phyloP scores from a whole-genome alignment of 2,888 invertebrate genomes.

The Aphodius sticticus region DNA sequence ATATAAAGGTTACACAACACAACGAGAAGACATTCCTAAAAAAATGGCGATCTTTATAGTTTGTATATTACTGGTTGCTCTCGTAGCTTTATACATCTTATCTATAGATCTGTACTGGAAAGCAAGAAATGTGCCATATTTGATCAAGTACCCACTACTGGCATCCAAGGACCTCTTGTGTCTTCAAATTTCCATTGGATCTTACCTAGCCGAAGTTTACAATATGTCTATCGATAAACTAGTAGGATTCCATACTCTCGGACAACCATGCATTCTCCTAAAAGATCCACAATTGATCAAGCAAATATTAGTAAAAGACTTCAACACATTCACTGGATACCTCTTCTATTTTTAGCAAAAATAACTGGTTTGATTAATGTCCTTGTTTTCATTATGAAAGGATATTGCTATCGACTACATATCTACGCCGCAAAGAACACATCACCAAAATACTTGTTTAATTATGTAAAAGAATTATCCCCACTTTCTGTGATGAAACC shows the following conservation, averaged over 20 bases:
- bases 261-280: conserved; percentile 58
- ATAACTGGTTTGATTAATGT: too few relatives aligned
- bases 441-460: too few relatives aligned
- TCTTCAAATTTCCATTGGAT: not conserved
- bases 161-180: not conserved
- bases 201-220: not conserved
- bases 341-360: too few relatives aligned
- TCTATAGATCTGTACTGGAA: conserved; percentile 54
- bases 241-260: not conserved
- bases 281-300: conserved; percentile 61
- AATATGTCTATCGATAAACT: not conserved
- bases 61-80: not conserved
- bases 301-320: conserved; percentile 61
- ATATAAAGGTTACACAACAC: too few relatives aligned
- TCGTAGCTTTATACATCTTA: not conserved
- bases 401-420: too few relatives aligned
- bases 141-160: conserved; percentile 37
- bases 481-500: too few relatives aligned
- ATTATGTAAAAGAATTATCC: too few relatives aligned
- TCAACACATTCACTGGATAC: conserved; percentile 57
- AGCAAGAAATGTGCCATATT: conserved; percentile 53
- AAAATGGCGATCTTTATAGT: not conserved
- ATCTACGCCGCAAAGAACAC: too few relatives aligned
- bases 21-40: not conserved
- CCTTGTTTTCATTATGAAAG: too few relatives aligned